These are phyloP conservation scores for Xyrauchen texanus DNA, from an alignment of 2,113 vertebrate species.

Conservation along the genomic window DNA sequence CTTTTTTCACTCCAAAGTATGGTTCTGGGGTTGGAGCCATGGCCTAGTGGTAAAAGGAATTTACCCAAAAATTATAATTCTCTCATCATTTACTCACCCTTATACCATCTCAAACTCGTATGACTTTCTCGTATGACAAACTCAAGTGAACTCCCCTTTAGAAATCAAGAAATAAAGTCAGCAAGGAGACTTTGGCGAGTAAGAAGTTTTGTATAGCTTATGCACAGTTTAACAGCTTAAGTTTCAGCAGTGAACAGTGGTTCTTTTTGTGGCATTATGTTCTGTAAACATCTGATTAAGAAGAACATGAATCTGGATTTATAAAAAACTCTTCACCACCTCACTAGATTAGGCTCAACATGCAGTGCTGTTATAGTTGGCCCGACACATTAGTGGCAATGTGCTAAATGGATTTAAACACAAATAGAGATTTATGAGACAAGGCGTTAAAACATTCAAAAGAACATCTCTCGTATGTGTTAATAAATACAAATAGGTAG, in stretches of 20 bases:
- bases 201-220: too few species aligned
- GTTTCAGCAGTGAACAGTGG: too few species aligned
- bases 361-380: slow-evolving; percentile 55
- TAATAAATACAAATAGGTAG: slow-evolving; percentile 38
- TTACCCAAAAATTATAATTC: too few species aligned
- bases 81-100: too few species aligned
- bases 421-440: slow-evolving; percentile 67
- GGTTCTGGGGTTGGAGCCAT: too few species aligned
- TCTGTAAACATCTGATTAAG: slow-evolving; percentile 49
- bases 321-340: slow-evolving; percentile 47
- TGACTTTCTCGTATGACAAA: too few species aligned
- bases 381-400: slow-evolving; percentile 47
- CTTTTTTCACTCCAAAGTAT: background rate
- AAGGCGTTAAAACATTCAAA: slow-evolving; percentile 57
- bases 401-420: slow-evolving; percentile 71
- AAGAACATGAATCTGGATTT: slow-evolving; percentile 51
- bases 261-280: background rate
- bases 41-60: background rate
- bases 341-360: slow-evolving; percentile 37
- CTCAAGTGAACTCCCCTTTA: too few species aligned
- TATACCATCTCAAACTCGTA: too few species aligned
- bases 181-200: too few species aligned
- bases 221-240: too few species aligned
- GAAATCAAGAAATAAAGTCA: too few species aligned
- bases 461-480: slow-evolving; percentile 52